These are phyloP conservation scores for rabbit (Oryctolagus cuniculus) DNA, from an alignment of 2,113 vertebrate species.

Conservation along the genomic window DNA sequence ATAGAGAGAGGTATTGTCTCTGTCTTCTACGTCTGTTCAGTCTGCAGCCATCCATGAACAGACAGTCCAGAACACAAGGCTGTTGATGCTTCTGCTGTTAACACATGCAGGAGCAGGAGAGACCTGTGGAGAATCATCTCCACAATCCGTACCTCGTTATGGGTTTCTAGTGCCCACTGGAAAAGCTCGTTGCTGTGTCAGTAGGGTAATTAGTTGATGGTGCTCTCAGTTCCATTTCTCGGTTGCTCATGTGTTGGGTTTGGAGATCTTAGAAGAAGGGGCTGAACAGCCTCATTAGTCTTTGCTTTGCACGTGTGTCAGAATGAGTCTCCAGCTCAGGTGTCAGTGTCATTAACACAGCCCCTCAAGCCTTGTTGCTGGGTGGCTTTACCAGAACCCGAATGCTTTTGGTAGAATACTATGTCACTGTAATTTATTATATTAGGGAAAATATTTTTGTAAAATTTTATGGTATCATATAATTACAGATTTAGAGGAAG, in stretches of 20 bases:
- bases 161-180: not conserved
- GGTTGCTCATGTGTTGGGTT: not conserved
- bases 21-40: not conserved
- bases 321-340: not conserved
- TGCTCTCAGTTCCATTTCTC: not conserved
- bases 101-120: not conserved
- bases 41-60: not conserved
- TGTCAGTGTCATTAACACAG: not conserved
- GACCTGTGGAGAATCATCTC: not conserved
- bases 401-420: constrained; percentile 18
- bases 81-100: not conserved
- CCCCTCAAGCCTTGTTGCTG: not conserved
- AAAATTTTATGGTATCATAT: not conserved
- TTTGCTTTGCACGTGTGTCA: not conserved
- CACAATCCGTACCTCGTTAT: not conserved
- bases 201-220: not conserved
- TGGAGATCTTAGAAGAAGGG: not conserved
- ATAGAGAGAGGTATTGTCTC: not conserved
- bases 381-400: not conserved
- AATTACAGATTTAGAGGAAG: constrained; percentile 4
- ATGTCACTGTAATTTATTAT: not conserved
- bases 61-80: not conserved
- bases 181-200: not conserved
- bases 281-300: not conserved
- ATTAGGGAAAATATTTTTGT: not conserved